These are phyloP conservation scores for Maconellicoccus hirsutus DNA, from an alignment of 1,140 invertebrate species.

Conservation along the genomic window DNA sequence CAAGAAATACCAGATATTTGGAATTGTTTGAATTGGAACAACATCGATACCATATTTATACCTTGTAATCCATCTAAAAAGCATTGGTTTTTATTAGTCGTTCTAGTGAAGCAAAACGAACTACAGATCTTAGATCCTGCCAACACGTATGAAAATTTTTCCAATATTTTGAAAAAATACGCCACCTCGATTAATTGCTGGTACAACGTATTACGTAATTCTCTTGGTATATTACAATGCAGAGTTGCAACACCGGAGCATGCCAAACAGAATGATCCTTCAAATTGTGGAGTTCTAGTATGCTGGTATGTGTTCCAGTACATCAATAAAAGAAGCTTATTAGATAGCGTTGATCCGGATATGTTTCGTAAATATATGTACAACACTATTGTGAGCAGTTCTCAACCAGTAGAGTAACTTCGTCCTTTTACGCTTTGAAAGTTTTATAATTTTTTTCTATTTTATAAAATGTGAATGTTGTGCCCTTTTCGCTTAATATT, in stretches of 20 bases:
- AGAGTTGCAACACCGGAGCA: not conserved
- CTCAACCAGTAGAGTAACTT: not conserved
- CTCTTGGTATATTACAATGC: not conserved
- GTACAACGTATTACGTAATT: not conserved
- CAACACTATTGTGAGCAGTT: not conserved
- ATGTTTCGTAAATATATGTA: not conserved
- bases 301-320: constrained; percentile 13
- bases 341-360: constrained; percentile 10
- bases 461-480: too few species aligned
- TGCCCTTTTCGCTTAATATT: too few species aligned
- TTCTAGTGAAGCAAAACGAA: not conserved
- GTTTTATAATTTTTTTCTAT: too few species aligned
- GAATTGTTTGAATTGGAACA: not conserved
- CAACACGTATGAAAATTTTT: not conserved
- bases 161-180: not conserved
- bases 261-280: not conserved
- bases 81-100: constrained; percentile 1
- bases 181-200: not conserved
- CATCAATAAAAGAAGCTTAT: not conserved
- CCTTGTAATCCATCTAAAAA: constrained; percentile 16
- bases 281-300: not conserved
- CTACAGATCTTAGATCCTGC: constrained; percentile 1
- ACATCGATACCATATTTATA: constrained; percentile 13
- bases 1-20: not conserved
- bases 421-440: too few species aligned